Conservation (phyloP, 2,113 vertebrate genomes). For the Dunckerocampus dactyliophorus region DNA sequence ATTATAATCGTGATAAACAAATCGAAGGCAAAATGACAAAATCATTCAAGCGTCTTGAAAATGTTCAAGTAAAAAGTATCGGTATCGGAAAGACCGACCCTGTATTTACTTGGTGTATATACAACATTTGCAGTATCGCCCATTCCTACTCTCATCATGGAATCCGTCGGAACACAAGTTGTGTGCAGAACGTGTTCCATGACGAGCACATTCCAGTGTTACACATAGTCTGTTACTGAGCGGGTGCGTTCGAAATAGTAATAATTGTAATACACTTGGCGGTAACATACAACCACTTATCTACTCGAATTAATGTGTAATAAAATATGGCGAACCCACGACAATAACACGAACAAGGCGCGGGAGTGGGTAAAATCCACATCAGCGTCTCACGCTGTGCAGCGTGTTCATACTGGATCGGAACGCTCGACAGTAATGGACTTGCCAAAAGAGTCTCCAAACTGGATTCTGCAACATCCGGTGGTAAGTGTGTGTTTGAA, state of each 20-base stretch:
- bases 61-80: too few relatives aligned
- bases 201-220: not conserved
- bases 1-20: too few relatives aligned
- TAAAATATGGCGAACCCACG: not conserved
- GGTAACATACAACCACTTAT: not conserved
- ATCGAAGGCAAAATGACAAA: too few relatives aligned
- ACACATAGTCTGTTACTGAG: not conserved
- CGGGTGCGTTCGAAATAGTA: not conserved
- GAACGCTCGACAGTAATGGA: not conserved
- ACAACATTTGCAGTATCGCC: too few relatives aligned
- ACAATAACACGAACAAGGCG: not conserved
- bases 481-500: constrained; percentile 45
- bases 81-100: too few relatives aligned
- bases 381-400: too few relatives aligned
- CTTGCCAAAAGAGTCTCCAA: constrained; percentile 14
- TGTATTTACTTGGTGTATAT: not conserved
- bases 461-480: constrained; percentile 70
- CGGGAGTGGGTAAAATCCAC: not conserved
- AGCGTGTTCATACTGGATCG: not conserved
- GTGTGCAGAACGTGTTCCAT: not conserved
- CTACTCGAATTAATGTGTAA: not conserved
- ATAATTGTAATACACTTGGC: not conserved
- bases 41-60: too few relatives aligned
- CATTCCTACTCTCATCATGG: not conserved
- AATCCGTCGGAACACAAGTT: not conserved